Conservation (phyloP, 2,113 vertebrate species). For the Psephotus haematonotus region DNA sequence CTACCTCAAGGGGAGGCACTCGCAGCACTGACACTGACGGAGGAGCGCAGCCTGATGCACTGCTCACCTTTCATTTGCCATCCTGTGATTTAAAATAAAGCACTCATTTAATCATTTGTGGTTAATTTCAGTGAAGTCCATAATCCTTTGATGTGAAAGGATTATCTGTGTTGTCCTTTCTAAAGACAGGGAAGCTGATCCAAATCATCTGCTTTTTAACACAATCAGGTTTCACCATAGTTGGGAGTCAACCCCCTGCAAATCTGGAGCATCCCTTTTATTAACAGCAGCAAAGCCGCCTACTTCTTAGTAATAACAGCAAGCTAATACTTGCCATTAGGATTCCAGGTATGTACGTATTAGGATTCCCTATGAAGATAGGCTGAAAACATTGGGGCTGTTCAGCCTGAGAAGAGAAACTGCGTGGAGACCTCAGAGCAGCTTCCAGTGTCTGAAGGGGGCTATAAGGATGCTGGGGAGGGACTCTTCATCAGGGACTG, state of each 20-base stretch:
- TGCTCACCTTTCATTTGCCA: fast-evolving
- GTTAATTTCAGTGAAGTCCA: background rate
- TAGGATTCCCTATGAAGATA: too few relatives aligned
- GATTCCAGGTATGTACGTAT: background rate
- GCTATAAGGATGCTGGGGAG: too few relatives aligned
- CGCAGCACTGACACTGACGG: fast-evolving
- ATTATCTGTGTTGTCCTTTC: background rate
- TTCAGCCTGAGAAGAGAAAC: too few relatives aligned
- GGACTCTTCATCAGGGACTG: too few relatives aligned
- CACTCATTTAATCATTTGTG: background rate
- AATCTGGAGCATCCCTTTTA: background rate
- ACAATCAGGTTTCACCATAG: fast-evolving
- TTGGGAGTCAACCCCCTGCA: background rate
- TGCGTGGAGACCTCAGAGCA: too few relatives aligned
- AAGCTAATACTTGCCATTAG: background rate
- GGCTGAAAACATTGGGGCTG: too few relatives aligned
- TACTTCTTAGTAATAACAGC: background rate
- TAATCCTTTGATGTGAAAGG: background rate
- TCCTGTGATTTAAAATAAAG: background rate
- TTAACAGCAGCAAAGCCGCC: background rate
- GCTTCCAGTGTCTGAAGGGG: too few relatives aligned
- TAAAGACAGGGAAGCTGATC: background rate
- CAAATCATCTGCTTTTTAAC: fast-evolving
- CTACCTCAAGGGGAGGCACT: background rate
- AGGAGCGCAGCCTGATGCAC: background rate